Conservation (phyloP, 2,888 invertebrate genomes). For the Thereva nobilitata region DNA sequence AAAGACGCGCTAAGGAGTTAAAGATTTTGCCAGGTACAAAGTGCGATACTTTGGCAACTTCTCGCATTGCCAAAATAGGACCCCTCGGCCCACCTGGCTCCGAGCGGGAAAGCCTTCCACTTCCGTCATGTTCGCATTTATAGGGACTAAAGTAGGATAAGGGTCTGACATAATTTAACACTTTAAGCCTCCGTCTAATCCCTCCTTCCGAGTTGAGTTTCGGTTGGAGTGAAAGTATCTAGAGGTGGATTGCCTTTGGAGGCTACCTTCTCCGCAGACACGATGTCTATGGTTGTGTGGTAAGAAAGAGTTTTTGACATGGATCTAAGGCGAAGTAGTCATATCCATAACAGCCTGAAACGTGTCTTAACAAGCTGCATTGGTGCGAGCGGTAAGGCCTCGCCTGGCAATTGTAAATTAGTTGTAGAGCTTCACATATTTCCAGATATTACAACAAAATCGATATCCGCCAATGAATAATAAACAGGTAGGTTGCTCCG, state of each 20-base stretch:
- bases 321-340: too few species aligned
- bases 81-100: neutral
- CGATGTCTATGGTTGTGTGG: too few species aligned
- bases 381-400: too few species aligned
- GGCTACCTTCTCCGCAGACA: too few species aligned
- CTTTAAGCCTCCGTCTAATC: conserved; percentile 33
- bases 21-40: conserved; percentile 32
- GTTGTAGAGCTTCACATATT: too few species aligned
- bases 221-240: neutral
- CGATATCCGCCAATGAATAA: conserved; percentile 15
- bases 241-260: too few species aligned
- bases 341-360: too few species aligned
- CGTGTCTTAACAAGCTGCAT: too few species aligned
- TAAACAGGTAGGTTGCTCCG: conserved; percentile 20
- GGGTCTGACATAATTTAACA: conserved; percentile 37
- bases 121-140: conserved; percentile 36
- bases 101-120: conserved; percentile 14
- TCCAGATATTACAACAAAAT: too few species aligned
- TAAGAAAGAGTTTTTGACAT: too few species aligned
- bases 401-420: too few species aligned
- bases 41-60: conserved; percentile 37
- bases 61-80: conserved; percentile 35
- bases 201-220: conserved; percentile 5
- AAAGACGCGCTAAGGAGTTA: conserved; percentile 23
- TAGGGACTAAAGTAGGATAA: conserved; percentile 34